Percentiles rank a stretch among this genome's conserved stretches.
Evolutionary conservation across 1,140 invertebrate species (phyloP).

Genomic region (Polypedilum vanderplanki): DNA sequence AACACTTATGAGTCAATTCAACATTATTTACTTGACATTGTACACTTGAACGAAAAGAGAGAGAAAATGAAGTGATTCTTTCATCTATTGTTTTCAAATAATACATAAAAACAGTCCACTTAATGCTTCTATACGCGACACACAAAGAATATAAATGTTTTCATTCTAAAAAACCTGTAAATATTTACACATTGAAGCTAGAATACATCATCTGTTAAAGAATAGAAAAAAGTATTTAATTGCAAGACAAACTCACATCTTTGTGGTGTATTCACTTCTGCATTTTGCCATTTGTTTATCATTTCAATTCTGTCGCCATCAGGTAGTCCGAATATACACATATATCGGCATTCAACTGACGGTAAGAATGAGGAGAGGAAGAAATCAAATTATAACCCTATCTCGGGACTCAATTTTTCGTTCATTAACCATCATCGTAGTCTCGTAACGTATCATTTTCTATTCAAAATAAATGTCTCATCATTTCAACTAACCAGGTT

Average conservation of each 20-base stretch:
- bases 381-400: slow-evolving; percentile 29
- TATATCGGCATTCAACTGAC: neutral
- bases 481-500: slow-evolving; percentile 25
- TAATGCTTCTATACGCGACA: neutral
- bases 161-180: neutral
- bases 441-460: slow-evolving; percentile 21
- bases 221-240: slow-evolving; percentile 15
- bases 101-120: neutral
- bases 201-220: neutral
- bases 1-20: slow-evolving; percentile 8
- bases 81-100: neutral
- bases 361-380: neutral
- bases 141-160: neutral
- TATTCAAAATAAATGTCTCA: slow-evolving; percentile 11
- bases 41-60: neutral
- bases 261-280: neutral
- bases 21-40: neutral
- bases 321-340: neutral
- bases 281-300: neutral
- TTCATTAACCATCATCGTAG: slow-evolving; percentile 15
- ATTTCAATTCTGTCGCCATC: slow-evolving; percentile 9
- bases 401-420: neutral
- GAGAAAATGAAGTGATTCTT: neutral
- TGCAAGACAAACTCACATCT: neutral
- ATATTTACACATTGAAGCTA: neutral